Evolutionary conservation across 1,140 invertebrate genomes (phyloP).

Genomic region (Oreohelix idahoensis): DNA sequence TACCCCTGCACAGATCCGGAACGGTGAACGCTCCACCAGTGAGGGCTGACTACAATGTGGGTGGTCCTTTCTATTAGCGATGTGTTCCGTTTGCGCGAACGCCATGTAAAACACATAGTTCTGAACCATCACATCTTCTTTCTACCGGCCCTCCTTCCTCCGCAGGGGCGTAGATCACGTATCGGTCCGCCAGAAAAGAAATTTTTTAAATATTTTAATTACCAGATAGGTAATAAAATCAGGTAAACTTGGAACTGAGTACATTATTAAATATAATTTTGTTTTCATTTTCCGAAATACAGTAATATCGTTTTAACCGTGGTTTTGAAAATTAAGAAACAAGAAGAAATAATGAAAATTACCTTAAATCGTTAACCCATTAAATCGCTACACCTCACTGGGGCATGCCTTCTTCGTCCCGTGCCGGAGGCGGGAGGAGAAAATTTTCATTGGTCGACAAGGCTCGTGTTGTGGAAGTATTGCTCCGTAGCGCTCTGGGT

Average conservation of each 20-base stretch:
- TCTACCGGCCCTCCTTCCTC: neutral
- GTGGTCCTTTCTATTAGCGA: slow-evolving; percentile 6
- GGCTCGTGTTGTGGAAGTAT: neutral
- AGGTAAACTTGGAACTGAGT: too few relatives aligned
- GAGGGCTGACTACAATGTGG: neutral
- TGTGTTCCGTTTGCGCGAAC: neutral
- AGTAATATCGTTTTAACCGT: too few relatives aligned
- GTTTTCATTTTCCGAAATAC: too few relatives aligned
- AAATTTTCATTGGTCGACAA: slow-evolving; percentile 1
- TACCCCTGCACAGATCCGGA: neutral
- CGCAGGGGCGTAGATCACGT: neutral
- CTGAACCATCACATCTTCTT: neutral
- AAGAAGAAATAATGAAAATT: neutral
- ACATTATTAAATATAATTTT: too few relatives aligned
- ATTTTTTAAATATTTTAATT: neutral
- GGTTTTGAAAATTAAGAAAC: too few relatives aligned
- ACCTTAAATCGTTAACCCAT: neutral
- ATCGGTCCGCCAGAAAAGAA: neutral
- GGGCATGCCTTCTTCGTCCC: neutral
- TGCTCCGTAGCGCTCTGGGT: slow-evolving; percentile 11
- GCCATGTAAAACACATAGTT: slow-evolving; percentile 16
- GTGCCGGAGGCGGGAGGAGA: slow-evolving; percentile 4
- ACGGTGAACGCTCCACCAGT: neutral
- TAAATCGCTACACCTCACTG: neutral
- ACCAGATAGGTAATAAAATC: too few relatives aligned